phyloP scores from a whole-genome alignment of 2,797 vertebrate genomes.

The Chrysocyon brachyurus region DNA sequence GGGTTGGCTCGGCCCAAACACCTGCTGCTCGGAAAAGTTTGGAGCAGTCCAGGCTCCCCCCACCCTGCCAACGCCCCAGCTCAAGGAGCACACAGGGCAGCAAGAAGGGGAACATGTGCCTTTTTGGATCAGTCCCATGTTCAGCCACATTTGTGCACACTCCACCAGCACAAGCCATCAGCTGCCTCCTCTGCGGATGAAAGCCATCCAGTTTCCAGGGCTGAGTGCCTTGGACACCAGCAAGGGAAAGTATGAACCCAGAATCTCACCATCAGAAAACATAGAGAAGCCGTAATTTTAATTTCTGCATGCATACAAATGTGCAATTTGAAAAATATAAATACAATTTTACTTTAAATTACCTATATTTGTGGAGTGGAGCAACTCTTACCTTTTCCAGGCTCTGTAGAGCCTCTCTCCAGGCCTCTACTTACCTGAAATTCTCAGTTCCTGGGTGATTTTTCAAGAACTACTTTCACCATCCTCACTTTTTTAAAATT shows the following conservation, averaged over 20 bases:
- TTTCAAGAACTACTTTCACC: constrained; percentile 21
- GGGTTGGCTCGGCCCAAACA: constrained; percentile 60
- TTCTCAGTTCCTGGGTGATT: background rate
- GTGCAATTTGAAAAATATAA: background rate
- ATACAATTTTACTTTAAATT: background rate
- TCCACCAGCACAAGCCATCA: constrained; percentile 30
- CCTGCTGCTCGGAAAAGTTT: constrained; percentile 79
- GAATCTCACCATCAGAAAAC: constrained; percentile 2
- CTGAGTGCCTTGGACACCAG: background rate
- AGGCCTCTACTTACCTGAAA: background rate
- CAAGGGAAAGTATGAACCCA: background rate
- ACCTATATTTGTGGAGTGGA: background rate
- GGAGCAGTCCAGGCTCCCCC: constrained; percentile 47
- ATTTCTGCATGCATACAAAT: background rate
- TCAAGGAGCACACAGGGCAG: constrained; percentile 2
- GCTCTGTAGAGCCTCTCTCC: background rate
- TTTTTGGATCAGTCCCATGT: constrained; percentile 23
- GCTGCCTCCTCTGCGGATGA: constrained; percentile 56
- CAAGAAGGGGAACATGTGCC: constrained; percentile 40
- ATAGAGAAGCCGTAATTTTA: background rate
- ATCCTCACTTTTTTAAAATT: background rate
- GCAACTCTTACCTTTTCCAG: background rate
- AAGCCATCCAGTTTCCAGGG: background rate
- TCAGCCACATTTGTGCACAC: background rate
- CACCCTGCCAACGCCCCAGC: constrained; percentile 41